Conservation (phyloP, 2,888 invertebrate species). For the Clivina fossor region DNA sequence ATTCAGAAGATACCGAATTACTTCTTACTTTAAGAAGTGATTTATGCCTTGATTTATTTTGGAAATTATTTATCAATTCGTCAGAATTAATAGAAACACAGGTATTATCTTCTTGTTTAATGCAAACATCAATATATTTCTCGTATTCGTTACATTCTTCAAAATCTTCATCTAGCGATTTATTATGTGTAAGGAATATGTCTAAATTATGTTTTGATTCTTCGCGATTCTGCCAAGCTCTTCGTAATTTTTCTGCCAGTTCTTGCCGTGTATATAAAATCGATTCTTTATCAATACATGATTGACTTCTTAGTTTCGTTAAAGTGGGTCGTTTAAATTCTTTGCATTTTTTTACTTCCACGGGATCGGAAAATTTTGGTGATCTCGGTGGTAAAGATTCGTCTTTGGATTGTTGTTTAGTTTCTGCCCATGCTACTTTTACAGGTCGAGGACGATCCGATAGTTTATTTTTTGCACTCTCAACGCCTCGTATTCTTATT, state of each 20-base stretch:
- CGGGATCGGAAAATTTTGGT: slow-evolving; percentile 39
- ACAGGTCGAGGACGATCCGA: slow-evolving; percentile 39
- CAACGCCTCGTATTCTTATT: slow-evolving; percentile 37
- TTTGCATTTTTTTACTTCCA: slow-evolving; percentile 48
- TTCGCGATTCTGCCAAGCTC: slow-evolving; percentile 56
- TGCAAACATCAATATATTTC: too few species aligned
- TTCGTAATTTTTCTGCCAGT: slow-evolving; percentile 54
- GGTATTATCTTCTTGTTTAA: too few species aligned
- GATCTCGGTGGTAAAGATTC: slow-evolving; percentile 31
- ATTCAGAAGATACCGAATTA: neutral
- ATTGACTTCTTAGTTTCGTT: slow-evolving; percentile 36
- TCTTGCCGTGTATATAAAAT: slow-evolving; percentile 54
- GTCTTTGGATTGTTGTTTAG: slow-evolving; percentile 36
- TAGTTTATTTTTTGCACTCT: slow-evolving; percentile 40
- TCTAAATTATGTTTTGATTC: slow-evolving; percentile 61
- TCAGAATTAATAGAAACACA: too few species aligned
- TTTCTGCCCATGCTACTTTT: slow-evolving; percentile 42
- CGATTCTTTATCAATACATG: slow-evolving; percentile 47
- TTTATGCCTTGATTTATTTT: slow-evolving; percentile 2
- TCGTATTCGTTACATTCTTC: too few species aligned
- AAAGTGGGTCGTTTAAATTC: slow-evolving; percentile 43
- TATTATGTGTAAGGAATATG: slow-evolving; percentile 61
- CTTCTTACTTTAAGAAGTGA: neutral
- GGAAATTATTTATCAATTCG: neutral
- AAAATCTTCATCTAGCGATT: slow-evolving; percentile 33